A percentile compares a stretch with the other conserved stretches of the same genome.
Conservation (phyloP, 2,888 invertebrate genomes). For the Leptarthrus brevirostris region DNA sequence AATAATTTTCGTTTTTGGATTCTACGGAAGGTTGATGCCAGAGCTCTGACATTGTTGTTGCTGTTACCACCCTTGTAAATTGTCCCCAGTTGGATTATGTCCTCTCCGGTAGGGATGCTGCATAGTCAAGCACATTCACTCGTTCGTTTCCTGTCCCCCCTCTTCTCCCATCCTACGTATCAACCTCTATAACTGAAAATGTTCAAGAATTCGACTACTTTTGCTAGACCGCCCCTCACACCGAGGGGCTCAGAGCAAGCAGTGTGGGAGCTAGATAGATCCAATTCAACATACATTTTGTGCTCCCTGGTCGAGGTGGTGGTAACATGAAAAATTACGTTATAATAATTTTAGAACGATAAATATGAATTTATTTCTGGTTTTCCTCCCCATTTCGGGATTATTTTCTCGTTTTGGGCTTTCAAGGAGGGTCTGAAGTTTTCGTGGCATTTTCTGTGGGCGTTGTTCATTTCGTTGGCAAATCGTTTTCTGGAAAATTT, state of each 20-base stretch:
- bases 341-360: slow-evolving; percentile 60
- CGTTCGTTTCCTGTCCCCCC: neutral
- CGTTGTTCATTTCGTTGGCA: slow-evolving; percentile 14
- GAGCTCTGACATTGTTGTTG: slow-evolving; percentile 5
- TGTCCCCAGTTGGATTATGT: slow-evolving; percentile 47
- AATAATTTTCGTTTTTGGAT: slow-evolving; percentile 35
- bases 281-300: slow-evolving; percentile 6
- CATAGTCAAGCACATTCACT: neutral
- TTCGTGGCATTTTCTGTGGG: neutral
- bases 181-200: slow-evolving; percentile 28
- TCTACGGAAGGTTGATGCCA: neutral
- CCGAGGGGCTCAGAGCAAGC: neutral
- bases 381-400: slow-evolving; percentile 33
- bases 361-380: slow-evolving; percentile 60
- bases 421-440: slow-evolving; percentile 25
- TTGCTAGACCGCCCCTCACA: neutral
- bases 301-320: slow-evolving; percentile 52
- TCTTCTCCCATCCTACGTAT: no score
- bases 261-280: neutral
- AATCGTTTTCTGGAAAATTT: slow-evolving; percentile 29
- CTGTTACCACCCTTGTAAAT: slow-evolving; percentile 49
- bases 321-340: slow-evolving; percentile 59
- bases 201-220: slow-evolving; percentile 11
- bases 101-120: slow-evolving; percentile 25
- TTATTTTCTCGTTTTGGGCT: slow-evolving; percentile 22